Base-by-base conservation (phyloP, 2,888 invertebrate genomes). In the Ophion obscuratus region DNA sequence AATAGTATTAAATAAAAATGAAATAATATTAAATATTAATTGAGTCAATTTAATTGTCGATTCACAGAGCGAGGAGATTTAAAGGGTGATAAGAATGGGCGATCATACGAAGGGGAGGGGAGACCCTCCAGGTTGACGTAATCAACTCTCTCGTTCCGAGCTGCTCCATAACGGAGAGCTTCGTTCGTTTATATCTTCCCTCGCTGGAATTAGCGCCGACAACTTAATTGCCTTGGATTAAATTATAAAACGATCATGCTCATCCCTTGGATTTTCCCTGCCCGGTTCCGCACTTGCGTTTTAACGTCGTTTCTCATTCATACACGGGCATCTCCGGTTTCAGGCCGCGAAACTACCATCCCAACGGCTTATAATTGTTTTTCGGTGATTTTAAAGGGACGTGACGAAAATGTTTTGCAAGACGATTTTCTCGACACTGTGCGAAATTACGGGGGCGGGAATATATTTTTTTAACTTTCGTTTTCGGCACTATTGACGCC, bases 231-330 rank as follows among this genome's bases (percentile, higher is more conserved):
- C 79, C 74, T 67, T 47, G 82, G 87, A 88, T 89, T 89, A 86
- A 88, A 89, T 89, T 89, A 89, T 88, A 88, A 89, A 89, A 87
- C 87, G 88, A 89, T 88, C 88, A 85, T 86, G 87, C 79, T 88
- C 83, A 86, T 86, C 80, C 82, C 85, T n/a, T 62, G 77, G 53
- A 78, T 62, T 84, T 62, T 59, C 67, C 73, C 80, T 57, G 70
- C 76, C n/a, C 61, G 68, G 62, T 17, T 80, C 62, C 61, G 71
- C 79, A 64, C 79, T 53, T 64, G 40, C 66, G 61, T 83, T 81
- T 83, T 81, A 77, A 66, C 57, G 67, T 40, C 57, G 14, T 59
- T 24, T 57, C 31, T 77, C 77, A 66, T 64, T 61, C 73, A 53
- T 61, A 24, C 44, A n/a, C 17, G 66, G 20, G 53, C 47, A 44